Conservation (phyloP, 2,113 vertebrate genomes). For the Nothocercus nigrocapillus region DNA sequence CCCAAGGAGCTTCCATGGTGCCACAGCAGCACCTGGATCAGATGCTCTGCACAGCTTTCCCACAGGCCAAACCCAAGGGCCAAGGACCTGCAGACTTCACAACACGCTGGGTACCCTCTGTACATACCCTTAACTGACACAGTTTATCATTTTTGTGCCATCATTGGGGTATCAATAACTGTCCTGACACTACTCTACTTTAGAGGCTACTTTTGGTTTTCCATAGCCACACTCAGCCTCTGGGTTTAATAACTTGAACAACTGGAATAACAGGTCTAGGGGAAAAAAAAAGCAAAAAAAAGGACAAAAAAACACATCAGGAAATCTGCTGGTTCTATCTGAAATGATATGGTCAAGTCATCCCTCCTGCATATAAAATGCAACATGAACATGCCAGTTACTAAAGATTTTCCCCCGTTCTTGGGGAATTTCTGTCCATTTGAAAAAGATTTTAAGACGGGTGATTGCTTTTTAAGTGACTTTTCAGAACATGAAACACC, state of each 20-base stretch:
- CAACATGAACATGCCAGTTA: too few species aligned
- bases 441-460: neutral
- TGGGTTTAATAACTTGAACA: neutral
- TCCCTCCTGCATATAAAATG: neutral
- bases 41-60: too few species aligned
- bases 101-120: neutral
- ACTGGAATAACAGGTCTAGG: neutral
- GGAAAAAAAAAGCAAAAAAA: neutral
- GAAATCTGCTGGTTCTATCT: neutral
- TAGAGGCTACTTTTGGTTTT: neutral
- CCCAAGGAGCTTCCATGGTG: conserved; percentile 50
- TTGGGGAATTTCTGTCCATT: neutral
- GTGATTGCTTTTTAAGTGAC: neutral
- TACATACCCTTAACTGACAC: neutral
- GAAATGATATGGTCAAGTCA: neutral
- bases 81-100: neutral
- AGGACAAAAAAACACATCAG: neutral
- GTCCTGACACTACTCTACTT: conserved; percentile 31
- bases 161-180: conserved; percentile 24
- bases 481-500: neutral
- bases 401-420: neutral
- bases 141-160: neutral
- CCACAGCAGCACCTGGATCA: neutral
- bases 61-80: neutral
- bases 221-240: neutral